phyloP scores from a whole-genome alignment of 2,888 invertebrate species.

The Hemicrepidius hirtus region DNA sequence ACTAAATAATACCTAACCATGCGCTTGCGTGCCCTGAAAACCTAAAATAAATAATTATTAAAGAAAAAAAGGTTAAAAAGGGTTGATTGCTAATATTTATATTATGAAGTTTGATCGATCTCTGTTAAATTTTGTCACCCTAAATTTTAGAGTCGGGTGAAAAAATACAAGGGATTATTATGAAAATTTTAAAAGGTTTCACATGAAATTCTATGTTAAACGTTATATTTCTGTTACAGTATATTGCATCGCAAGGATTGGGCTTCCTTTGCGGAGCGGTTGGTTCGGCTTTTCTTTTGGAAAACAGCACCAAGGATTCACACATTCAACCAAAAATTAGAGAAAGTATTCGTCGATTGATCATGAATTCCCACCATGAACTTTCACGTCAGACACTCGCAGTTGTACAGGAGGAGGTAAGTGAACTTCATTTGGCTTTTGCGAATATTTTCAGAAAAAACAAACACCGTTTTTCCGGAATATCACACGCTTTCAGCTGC shows the following conservation, averaged over 20 bases:
- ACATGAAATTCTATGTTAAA: too few species aligned
- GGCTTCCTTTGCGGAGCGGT: conserved; percentile 82
- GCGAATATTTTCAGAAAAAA: conserved; percentile 58
- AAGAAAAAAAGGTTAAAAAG: conserved; percentile 1
- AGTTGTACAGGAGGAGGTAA: conserved; percentile 90
- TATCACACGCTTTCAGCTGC: conserved; percentile 63
- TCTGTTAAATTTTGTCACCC: neutral
- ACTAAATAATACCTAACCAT: conserved; percentile 17
- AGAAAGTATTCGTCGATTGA: conserved; percentile 81
- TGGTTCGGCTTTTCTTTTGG: conserved; percentile 85
- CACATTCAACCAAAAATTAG: conserved; percentile 85
- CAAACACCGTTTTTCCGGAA: conserved; percentile 61
- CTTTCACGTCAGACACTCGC: conserved; percentile 80
- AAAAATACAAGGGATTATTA: neutral
- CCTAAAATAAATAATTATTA: conserved; percentile 13
- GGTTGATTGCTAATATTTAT: conserved; percentile 8
- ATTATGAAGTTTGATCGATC: conserved; percentile 11
- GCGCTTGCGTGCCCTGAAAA: conserved; percentile 5
- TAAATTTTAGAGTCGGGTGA: neutral
- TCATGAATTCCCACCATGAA: conserved; percentile 85
- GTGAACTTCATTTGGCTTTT: conserved; percentile 64
- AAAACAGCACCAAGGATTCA: conserved; percentile 88
- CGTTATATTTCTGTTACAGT: conserved; percentile 78
- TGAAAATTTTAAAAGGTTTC: neutral
- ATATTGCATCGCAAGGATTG: conserved; percentile 81